Evolutionary conservation across 2,113 vertebrate species (phyloP).

Genomic region (Zosterops hypoxanthus): DNA sequence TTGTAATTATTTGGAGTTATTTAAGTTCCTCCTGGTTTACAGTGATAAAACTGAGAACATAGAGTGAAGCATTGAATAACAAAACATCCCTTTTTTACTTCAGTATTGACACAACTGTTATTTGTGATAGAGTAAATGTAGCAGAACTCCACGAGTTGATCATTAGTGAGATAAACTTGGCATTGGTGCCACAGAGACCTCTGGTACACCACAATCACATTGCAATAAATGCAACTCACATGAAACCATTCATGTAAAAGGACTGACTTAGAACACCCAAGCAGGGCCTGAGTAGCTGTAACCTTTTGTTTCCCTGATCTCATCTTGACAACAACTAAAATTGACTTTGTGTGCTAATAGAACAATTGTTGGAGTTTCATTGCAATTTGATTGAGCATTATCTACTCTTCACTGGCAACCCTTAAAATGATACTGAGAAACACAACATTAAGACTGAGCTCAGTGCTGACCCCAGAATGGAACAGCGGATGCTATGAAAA

Average conservation of each 20-base stretch:
- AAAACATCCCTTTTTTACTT: background rate
- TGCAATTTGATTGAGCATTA: background rate
- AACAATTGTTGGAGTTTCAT: background rate
- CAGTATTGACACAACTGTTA: background rate
- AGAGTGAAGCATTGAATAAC: background rate
- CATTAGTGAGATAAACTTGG: background rate
- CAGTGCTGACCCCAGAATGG: background rate
- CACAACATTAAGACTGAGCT: background rate
- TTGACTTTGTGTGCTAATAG: background rate
- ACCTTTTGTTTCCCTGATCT: background rate
- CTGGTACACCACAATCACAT: background rate
- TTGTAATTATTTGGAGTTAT: background rate
- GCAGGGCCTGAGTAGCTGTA: background rate
- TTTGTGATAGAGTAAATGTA: background rate
- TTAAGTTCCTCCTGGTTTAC: background rate
- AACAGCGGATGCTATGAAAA: background rate
- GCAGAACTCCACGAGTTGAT: background rate
- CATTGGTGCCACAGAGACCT: background rate
- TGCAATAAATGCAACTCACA: background rate
- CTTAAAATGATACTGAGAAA: background rate
- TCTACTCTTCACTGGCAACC: background rate
- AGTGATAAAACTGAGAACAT: background rate
- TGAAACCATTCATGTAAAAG: background rate
- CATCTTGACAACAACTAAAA: background rate
- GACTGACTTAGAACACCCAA: background rate